These are phyloP conservation scores for Amphilophus citrinellus DNA, from an alignment of 2,113 vertebrate genomes.

Conservation along the genomic window DNA sequence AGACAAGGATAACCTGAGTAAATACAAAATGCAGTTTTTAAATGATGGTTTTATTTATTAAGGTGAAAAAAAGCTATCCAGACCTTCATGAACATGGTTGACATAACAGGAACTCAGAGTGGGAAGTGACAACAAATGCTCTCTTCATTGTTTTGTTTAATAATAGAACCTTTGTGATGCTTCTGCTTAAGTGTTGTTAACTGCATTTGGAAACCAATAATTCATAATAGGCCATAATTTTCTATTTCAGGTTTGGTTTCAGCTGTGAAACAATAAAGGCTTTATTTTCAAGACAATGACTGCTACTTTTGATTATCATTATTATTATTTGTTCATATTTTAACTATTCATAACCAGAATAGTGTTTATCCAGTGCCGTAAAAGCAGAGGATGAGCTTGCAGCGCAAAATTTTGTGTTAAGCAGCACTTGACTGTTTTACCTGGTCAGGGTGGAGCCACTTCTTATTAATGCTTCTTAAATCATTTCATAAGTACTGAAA, in stretches of 20 bases:
- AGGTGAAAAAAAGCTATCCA: no score
- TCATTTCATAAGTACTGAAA: background rate
- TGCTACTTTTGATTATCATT: background rate
- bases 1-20: no score
- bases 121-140: constrained; percentile 5
- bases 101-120: background rate
- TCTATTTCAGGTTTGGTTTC: background rate
- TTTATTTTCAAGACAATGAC: background rate
- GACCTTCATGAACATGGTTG: background rate
- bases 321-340: background rate
- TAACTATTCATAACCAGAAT: background rate
- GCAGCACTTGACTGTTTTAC: background rate
- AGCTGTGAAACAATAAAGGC: background rate
- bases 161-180: background rate
- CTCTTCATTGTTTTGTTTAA: background rate
- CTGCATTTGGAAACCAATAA: background rate
- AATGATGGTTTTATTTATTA: no score
- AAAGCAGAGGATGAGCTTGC: background rate
- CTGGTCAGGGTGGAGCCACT: background rate
- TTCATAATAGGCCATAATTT: background rate
- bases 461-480: background rate
- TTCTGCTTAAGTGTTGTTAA: background rate
- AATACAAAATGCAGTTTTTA: no score
- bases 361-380: background rate
- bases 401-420: background rate